phyloP scores from a whole-genome alignment of 2,113 vertebrate genomes.

The Chloebia gouldiae region DNA sequence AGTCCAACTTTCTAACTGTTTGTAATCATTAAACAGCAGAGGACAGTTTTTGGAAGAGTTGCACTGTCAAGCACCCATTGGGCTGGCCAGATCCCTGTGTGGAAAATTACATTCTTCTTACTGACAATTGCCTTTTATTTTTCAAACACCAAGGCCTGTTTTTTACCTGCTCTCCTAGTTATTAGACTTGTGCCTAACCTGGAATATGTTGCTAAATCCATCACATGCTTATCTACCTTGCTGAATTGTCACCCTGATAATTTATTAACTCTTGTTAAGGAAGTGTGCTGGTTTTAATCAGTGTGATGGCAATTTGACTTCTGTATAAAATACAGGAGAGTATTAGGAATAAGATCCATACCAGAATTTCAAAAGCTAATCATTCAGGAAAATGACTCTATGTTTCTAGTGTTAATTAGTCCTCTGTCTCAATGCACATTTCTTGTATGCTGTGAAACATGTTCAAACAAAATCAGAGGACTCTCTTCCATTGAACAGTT shows the following conservation, averaged over 20 bases:
- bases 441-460: neutral
- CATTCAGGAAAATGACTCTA: neutral
- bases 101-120: slow-evolving; percentile 1
- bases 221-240: slow-evolving; percentile 20
- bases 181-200: neutral
- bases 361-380: neutral
- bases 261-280: neutral
- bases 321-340: neutral
- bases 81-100: neutral
- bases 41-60: neutral
- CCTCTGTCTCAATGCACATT: neutral
- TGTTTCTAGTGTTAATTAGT: neutral
- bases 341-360: neutral
- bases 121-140: neutral
- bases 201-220: neutral
- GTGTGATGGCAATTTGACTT: neutral
- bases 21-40: neutral
- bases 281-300: neutral
- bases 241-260: neutral
- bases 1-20: neutral
- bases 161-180: neutral
- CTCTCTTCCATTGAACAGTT: neutral
- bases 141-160: neutral
- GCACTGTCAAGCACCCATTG: neutral
- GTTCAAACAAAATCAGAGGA: neutral